phyloP scores from a whole-genome alignment of 2,888 invertebrate species.

The Troides aeacus region DNA sequence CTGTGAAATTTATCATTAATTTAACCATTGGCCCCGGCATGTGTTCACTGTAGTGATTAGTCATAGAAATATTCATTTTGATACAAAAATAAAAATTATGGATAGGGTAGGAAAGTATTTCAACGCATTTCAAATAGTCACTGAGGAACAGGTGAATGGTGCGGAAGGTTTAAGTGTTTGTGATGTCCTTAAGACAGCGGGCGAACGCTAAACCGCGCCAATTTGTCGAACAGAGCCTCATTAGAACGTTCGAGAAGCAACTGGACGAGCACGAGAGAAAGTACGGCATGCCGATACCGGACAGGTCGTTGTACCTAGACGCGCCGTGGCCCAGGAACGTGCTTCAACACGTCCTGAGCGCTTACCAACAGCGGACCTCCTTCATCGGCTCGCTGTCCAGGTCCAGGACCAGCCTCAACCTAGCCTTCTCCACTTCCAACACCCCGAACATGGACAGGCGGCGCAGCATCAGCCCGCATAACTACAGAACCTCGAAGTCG shows the following conservation, averaged over 20 bases:
- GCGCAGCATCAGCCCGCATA: constrained; percentile 57
- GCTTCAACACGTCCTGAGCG: constrained; percentile 61
- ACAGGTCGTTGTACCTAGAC: constrained; percentile 55
- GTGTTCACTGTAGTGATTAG: neutral
- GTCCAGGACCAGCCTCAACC: constrained; percentile 78
- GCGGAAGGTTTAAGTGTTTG: constrained; percentile 40
- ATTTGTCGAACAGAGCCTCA: constrained; percentile 53
- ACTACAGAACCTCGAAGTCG: constrained; percentile 48
- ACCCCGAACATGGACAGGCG: constrained; percentile 60
- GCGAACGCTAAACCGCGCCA: constrained; percentile 37
- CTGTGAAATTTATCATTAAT: constrained; percentile 21
- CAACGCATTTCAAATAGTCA: constrained; percentile 25
- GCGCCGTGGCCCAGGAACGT: constrained; percentile 73
- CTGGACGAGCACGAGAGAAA: constrained; percentile 73
- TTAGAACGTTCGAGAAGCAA: constrained; percentile 60
- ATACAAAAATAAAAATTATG: neutral
- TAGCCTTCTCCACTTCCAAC: constrained; percentile 53
- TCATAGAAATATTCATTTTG: neutral
- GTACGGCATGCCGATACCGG: constrained; percentile 61
- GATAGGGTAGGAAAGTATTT: constrained; percentile 1
- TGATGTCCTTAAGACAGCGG: constrained; percentile 43
- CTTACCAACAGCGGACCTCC: constrained; percentile 64
- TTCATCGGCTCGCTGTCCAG: constrained; percentile 79
- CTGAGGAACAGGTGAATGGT: constrained; percentile 21
- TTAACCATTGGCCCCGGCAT: neutral